Percentiles rank a stretch among this genome's conserved stretches.
Evolutionary conservation across 1,140 invertebrate genomes (phyloP).

Genomic region (Drosophila serrata): DNA sequence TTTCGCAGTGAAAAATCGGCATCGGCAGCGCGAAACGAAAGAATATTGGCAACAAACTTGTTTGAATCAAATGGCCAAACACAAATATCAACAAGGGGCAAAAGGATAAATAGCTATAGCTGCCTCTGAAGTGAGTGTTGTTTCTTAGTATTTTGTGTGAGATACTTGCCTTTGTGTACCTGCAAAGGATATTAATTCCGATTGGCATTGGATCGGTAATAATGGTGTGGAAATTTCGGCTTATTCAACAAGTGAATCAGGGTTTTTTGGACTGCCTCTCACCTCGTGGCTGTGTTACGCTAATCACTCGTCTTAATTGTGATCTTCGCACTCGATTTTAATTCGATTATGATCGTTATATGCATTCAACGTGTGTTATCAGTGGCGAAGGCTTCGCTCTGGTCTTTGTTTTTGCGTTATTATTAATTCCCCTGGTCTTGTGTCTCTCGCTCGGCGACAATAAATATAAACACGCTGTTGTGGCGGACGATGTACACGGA

Average conservation of each 20-base stretch:
- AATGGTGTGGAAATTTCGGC: not conserved
- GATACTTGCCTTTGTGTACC: slow-evolving; percentile 1
- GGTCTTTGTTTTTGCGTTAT: slow-evolving; percentile 51
- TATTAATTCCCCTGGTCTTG: slow-evolving; percentile 34
- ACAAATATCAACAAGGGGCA: slow-evolving; percentile 38
- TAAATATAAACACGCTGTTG: slow-evolving; percentile 43
- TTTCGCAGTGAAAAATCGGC: slow-evolving; percentile 18
- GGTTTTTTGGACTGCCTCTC: not conserved
- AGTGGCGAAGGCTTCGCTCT: slow-evolving; percentile 19
- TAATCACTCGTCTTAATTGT: slow-evolving; percentile 25
- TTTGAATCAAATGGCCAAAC: slow-evolving; percentile 48
- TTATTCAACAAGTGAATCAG: slow-evolving; percentile 48
- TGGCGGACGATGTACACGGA: slow-evolving; percentile 6
- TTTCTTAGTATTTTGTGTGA: not conserved
- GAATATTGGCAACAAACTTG: slow-evolving; percentile 76
- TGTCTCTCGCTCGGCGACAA: slow-evolving; percentile 44
- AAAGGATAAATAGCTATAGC: slow-evolving; percentile 39
- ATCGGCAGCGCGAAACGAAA: slow-evolving; percentile 49
- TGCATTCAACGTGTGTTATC: slow-evolving; percentile 65
- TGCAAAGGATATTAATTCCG: slow-evolving; percentile 16
- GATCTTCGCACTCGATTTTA: slow-evolving; percentile 53
- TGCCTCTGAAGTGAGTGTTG: slow-evolving; percentile 42
- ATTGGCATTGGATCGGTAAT: slow-evolving; percentile 13
- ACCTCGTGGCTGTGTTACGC: not conserved
- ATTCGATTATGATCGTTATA: slow-evolving; percentile 42